Conservation (phyloP, 2,888 invertebrate species). For the Lochmaea crataegi region DNA sequence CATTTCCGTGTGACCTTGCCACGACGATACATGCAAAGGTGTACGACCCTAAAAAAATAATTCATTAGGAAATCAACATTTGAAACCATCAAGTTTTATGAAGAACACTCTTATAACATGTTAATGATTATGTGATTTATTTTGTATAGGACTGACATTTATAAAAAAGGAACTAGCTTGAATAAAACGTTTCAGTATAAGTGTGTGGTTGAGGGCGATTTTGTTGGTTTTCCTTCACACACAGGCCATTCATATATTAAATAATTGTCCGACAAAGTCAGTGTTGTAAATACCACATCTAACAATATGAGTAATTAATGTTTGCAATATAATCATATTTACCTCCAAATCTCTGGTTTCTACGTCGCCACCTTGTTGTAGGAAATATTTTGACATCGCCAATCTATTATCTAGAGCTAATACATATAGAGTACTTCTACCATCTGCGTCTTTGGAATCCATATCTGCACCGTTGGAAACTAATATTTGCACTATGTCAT, state of each 20-base stretch:
- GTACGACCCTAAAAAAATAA: slow-evolving; percentile 76
- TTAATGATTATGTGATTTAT: too few species aligned
- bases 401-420: slow-evolving; percentile 88
- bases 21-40: slow-evolving; percentile 88
- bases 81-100: too few species aligned
- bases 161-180: too few species aligned
- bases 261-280: too few species aligned
- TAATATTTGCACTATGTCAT: slow-evolving; percentile 79
- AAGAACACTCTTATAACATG: too few species aligned
- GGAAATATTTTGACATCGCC: slow-evolving; percentile 84
- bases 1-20: slow-evolving; percentile 96
- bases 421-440: slow-evolving; percentile 91
- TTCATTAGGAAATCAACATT: too few species aligned
- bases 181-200: too few species aligned
- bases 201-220: too few species aligned
- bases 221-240: too few species aligned
- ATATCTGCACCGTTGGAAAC: slow-evolving; percentile 82
- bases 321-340: slow-evolving; percentile 35
- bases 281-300: not conserved
- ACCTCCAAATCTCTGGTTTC: slow-evolving; percentile 90
- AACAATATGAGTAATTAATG: not conserved
- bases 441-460: slow-evolving; percentile 91
- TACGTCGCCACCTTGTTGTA: slow-evolving; percentile 84
- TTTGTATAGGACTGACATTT: too few species aligned
- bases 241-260: too few species aligned